phyloP scores from a whole-genome alignment of 1,140 invertebrate genomes.

The Papilio helenus region DNA sequence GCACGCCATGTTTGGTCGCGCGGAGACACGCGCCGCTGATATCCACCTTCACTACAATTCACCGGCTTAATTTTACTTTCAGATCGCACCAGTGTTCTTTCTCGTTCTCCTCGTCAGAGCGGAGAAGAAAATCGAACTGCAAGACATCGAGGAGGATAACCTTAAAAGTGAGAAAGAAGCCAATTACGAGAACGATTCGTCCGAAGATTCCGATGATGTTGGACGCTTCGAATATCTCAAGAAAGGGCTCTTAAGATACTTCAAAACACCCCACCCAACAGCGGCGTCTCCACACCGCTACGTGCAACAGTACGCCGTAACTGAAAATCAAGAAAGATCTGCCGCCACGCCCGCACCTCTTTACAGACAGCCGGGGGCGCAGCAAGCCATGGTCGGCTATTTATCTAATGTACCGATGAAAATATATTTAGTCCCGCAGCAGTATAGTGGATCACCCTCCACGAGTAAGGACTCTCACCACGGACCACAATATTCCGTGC shows the following conservation, averaged over 20 bases:
- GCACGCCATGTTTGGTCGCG: conserved; percentile 54
- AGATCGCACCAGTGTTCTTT: conserved; percentile 65
- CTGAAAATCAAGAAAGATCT: conserved; percentile 63
- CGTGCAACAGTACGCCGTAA: conserved; percentile 73
- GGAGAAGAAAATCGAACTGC: conserved; percentile 80
- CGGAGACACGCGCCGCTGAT: conserved; percentile 49
- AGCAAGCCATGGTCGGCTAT: conserved; percentile 69
- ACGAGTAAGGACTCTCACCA: conserved; percentile 44
- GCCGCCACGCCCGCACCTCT: conserved; percentile 54
- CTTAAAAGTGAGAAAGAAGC: conserved; percentile 77
- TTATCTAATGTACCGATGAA: conserved; percentile 76
- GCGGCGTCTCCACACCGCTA: conserved; percentile 59
- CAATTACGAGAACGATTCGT: conserved; percentile 45
- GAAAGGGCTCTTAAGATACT: conserved; percentile 55
- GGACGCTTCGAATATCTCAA: conserved; percentile 27
- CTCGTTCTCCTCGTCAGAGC: conserved; percentile 55
- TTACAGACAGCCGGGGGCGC: conserved; percentile 52
- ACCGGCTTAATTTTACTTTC: conserved; percentile 72
- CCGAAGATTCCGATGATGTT: conserved; percentile 47
- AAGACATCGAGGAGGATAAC: conserved; percentile 82
- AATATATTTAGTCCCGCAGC: conserved; percentile 75
- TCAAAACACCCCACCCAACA: conserved; percentile 50
- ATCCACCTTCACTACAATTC: conserved; percentile 50
- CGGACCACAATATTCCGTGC: conserved; percentile 53
- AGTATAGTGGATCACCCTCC: conserved; percentile 62